Evolutionary conservation across 2,797 vertebrate species (phyloP), one percentile per base, ranked within the genome.

Genomic region (Siniperca obscura): DNA sequence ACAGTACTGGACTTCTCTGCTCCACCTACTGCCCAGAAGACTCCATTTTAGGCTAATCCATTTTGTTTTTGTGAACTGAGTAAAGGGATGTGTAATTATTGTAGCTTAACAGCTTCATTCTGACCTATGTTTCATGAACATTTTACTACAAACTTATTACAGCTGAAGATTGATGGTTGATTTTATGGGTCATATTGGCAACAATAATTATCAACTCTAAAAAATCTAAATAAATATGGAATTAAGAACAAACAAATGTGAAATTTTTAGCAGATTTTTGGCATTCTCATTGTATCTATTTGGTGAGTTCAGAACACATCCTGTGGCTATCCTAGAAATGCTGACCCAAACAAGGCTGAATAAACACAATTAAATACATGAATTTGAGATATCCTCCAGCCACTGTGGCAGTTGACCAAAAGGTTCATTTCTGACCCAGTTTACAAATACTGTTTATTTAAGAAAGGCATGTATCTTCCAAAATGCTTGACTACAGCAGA

Each of bases 341-440:
- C 55, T 42, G 25, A 66, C 17, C 9, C 5, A 40, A 53, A 36
- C 10, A 40, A 42, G 22, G 1, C 22, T 59, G 25, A 67, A 84
- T 78, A 59, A 71, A 78, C 55, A 62, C 36, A 81, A 69, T 70
- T 53, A 44, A 74, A 55, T 36, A 40, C 48, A 57, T 48, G 16
- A 60, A 70, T 71, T 40, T 56, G 13, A 68, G 7, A 78, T 61
- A 68, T 44, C 48, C 38, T 59, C 9, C 21, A 69, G 25, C 1
- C 0, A 46, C 25, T 73, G 13, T 38, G 55, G 16, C 44, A 62
- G 34, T 46, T 80, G 69, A 70, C 48, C 40, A 61, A 42, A 76
- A 70, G 21, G 66, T 62, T 69, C 69, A 84, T 66, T 60, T 27
- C 21, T 30, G 21, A 36, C 7, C 67, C 25, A 40, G 27, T 80